Base-by-base conservation (phyloP, 2,888 invertebrate species). In the Drosophila ustulata region DNA sequence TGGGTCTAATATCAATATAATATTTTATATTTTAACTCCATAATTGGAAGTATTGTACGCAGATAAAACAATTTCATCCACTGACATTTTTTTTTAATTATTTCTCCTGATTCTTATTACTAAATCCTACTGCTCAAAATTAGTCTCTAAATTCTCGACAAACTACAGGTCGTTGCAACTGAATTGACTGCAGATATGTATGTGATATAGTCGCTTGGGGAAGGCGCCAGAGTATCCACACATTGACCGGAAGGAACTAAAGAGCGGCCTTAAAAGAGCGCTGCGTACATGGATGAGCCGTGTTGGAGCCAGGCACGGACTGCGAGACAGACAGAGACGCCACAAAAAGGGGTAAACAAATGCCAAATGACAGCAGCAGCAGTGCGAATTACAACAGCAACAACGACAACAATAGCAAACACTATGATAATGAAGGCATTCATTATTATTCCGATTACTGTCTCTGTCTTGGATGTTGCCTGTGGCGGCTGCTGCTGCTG, bases 401-500 rank as follows among this genome's bases (percentile, higher is more conserved):
- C 49, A 68, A 30, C 62, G 53, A 66, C 58, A 77, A 32, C 56
- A 66, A 62, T 30, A 41, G 74, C 80, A 58, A 72, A 71, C 39
- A 51, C 71, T 86, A 86, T 86, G 86, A 81, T 85, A 85, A 85
- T 85, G 80, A 88, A 81, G 74, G 83, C 81, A 83, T 85, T 85
- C 85, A 85, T 85, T 88, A 85, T 86, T 80, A 86, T 81, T 79
- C 82, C 80, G 70, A 83, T 84, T 81, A 79, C 84, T 75, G 63
- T 78, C 71, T 66, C 57, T 51, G 32, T 25, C 55, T 64, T 34
- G 55, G 56, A 50, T 69, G 56, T 46, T 75, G 62, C 70, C 71
- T 46, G 61, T 34, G 52, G 65, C 62, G 18, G 62, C 61, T 61
- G 62, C 73, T 56, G 49, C 32, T 52, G 50, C 43, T 57, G 46